These are phyloP conservation scores for Conger conger DNA, from an alignment of 2,113 vertebrate species.

Conservation along the genomic window DNA sequence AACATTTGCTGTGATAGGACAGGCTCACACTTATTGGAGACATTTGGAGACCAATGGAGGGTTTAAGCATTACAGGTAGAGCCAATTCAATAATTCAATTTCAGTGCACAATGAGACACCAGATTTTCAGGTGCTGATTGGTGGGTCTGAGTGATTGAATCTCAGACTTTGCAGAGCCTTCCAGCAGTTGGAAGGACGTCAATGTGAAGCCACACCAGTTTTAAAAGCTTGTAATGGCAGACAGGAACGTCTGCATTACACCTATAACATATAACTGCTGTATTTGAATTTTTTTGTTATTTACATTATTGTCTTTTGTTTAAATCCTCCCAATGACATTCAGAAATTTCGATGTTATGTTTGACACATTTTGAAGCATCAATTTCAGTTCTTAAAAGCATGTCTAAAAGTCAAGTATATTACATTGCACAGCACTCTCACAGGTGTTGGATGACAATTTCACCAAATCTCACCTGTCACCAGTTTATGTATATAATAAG, in stretches of 20 bases:
- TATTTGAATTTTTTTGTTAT: not conserved
- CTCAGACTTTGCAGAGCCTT: not conserved
- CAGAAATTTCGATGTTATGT: not conserved
- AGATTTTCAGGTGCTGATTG: not conserved
- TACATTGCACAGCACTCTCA: too few relatives aligned
- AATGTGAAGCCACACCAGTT: not conserved
- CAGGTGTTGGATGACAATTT: too few relatives aligned
- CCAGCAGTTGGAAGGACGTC: not conserved
- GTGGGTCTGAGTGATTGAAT: not conserved
- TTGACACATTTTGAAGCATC: not conserved
- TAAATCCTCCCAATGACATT: not conserved
- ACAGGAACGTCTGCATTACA: not conserved
- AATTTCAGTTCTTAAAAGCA: too few relatives aligned
- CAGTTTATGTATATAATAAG: not conserved
- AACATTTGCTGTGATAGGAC: too few relatives aligned
- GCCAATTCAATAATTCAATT: too few relatives aligned
- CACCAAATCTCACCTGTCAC: too few relatives aligned
- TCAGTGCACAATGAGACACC: too few relatives aligned
- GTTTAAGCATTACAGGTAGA: too few relatives aligned
- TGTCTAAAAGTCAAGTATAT: too few relatives aligned
- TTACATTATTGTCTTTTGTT: conserved; percentile 29
- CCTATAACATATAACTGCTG: not conserved
- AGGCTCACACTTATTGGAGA: too few relatives aligned
- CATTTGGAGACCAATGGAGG: too few relatives aligned
- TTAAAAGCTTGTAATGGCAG: not conserved